Base-by-base conservation (phyloP, 2,797 vertebrate species). In the Urocyon cinereoargenteus region DNA sequence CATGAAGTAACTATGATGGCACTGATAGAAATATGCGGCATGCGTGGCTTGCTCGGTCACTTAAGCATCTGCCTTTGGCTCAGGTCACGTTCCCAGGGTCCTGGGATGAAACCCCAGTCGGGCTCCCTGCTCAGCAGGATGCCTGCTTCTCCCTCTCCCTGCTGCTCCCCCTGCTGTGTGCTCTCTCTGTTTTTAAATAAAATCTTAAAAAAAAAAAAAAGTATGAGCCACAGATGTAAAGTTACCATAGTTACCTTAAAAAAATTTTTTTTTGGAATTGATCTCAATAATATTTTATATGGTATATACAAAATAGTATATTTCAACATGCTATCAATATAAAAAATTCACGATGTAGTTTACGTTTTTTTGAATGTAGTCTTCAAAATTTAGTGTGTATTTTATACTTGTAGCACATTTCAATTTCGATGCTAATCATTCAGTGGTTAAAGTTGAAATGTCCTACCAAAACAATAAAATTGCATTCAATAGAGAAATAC, bases 361-460 rank as follows among this genome's bases (percentile, higher is more conserved):
- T 83, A 31, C 14, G 4, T 88, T 92, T 88, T 68, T 86, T 77
- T 75, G 11, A 53, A 75, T 10, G 5, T 31, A 70, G 31, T 90
- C 59, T 92, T 94, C 24, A 64, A 59, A 94, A 87, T 78, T 10
- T 24, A 87, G 16, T 61, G 40, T 57, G 6, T 90, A 36, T 90
- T 86, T 85, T 92, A 87, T 0, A 66, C 31, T 88, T 92, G 26
- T 90, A 36, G 34, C 19, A 45, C 51, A 77, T 85, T 59, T 94
- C 70, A 93, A 0, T 77, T 89, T 73, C 31, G 49, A 24, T 49
- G 36, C 13, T 86, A 34, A 34, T 28, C 86, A 86, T 66, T 78
- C 49, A 45, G 3, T 86, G 70, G 28, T 94, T 86, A 70, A 91
- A 91, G 61, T 86, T 49, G 64, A 94, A 91, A 31, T 87, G 7